Percentiles rank a stretch among this genome's conserved stretches.
Evolutionary conservation across 2,113 vertebrate genomes (phyloP).

Genomic region (Scomber japonicus): DNA sequence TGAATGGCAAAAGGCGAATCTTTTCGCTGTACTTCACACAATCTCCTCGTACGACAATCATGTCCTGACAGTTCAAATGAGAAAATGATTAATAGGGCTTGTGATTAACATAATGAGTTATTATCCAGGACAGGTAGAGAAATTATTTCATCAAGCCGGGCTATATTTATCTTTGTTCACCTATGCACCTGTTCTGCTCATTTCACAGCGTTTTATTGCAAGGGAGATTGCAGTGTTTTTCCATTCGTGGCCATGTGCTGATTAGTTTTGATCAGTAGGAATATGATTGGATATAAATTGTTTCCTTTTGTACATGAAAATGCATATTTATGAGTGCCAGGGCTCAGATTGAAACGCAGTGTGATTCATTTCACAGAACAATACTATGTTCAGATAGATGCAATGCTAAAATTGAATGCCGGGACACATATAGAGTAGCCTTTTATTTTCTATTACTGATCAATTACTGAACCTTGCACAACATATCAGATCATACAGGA

Average conservation of each 20-base stretch:
- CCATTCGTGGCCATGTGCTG: slow-evolving; percentile 59
- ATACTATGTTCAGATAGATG: slow-evolving; percentile 15
- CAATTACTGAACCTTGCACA: background rate
- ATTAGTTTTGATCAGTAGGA: slow-evolving; percentile 72
- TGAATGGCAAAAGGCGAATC: slow-evolving; percentile 72
- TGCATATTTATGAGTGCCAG: slow-evolving; percentile 61
- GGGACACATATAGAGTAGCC: background rate
- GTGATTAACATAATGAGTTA: slow-evolving; percentile 84
- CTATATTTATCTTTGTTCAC: slow-evolving; percentile 82
- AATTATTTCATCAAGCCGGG: slow-evolving; percentile 81
- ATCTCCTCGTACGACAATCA: slow-evolving; percentile 73
- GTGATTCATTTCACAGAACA: slow-evolving; percentile 29
- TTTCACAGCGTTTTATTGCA: slow-evolving; percentile 72
- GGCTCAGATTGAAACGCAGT: slow-evolving; percentile 28
- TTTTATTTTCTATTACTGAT: slow-evolving; percentile 10
- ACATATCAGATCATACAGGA: too few species aligned
- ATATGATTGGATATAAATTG: slow-evolving; percentile 58
- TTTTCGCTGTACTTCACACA: slow-evolving; percentile 56
- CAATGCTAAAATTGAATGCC: background rate
- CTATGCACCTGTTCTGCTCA: slow-evolving; percentile 81
- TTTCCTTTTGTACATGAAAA: slow-evolving; percentile 65
- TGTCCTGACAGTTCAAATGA: slow-evolving; percentile 82
- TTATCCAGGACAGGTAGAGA: slow-evolving; percentile 82
- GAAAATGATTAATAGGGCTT: slow-evolving; percentile 82
- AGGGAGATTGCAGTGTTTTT: slow-evolving; percentile 66